Percentiles rank a stretch among this genome's conserved stretches.
These are phyloP conservation scores for Drosophila affinis DNA, from an alignment of 2,888 invertebrate species.

Conservation along the genomic window DNA sequence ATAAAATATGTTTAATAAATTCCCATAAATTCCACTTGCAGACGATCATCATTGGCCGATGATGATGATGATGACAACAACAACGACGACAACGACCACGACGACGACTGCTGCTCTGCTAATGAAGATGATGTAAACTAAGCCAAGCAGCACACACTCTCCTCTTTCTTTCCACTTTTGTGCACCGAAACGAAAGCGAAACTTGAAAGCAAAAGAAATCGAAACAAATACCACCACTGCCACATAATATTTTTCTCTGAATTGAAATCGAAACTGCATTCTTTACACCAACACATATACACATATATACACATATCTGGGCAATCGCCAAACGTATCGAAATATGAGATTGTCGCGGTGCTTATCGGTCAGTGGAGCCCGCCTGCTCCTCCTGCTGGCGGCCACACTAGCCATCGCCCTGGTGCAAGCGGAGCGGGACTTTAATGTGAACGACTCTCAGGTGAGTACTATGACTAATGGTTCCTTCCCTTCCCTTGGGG, in stretches of 20 bases:
- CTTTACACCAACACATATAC: slow-evolving; percentile 28
- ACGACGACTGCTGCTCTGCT: slow-evolving; percentile 12
- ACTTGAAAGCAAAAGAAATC: slow-evolving; percentile 14
- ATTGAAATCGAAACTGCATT: slow-evolving; percentile 51
- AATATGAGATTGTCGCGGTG: slow-evolving; percentile 46
- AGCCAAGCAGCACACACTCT: slow-evolving; percentile 38
- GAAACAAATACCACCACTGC: slow-evolving; percentile 29
- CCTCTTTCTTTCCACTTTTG: slow-evolving; percentile 45
- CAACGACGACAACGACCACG: slow-evolving; percentile 1
- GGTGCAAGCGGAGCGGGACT: slow-evolving; percentile 79
- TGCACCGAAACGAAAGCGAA: slow-evolving; percentile 22
- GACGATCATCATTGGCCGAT: slow-evolving; percentile 38
- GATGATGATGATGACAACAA: not conserved
- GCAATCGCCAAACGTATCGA: slow-evolving; percentile 14
- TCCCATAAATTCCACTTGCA: slow-evolving; percentile 58
- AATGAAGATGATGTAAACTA: slow-evolving; percentile 65
- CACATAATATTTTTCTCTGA: slow-evolving; percentile 34
- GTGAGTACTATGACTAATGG: slow-evolving; percentile 76
- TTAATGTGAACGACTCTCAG: slow-evolving; percentile 83
- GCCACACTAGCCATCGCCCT: slow-evolving; percentile 39
- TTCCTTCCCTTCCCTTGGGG: not conserved
- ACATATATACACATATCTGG: slow-evolving; percentile 40
- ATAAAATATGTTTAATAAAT: slow-evolving; percentile 45
- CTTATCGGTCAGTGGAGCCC: slow-evolving; percentile 58
- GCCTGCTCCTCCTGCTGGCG: slow-evolving; percentile 29